phyloP scores from a whole-genome alignment of 2,797 vertebrate genomes.

The Semotilus atromaculatus region DNA sequence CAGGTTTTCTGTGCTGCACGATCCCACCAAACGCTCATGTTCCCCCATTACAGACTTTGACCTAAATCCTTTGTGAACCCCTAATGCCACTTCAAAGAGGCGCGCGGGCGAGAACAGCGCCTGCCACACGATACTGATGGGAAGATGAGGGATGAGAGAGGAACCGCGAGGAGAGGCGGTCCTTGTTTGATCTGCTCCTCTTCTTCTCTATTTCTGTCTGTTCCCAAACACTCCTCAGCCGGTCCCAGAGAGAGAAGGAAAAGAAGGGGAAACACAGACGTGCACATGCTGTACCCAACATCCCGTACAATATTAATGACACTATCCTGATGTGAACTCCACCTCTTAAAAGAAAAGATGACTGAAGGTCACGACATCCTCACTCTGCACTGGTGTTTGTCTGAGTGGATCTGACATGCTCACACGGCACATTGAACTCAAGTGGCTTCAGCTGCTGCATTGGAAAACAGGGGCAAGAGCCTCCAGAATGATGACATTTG shows the following conservation, averaged over 20 bases:
- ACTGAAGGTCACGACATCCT: constrained; percentile 50
- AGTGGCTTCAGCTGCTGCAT: background rate
- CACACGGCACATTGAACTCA: constrained; percentile 12
- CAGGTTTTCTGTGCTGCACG: constrained; percentile 1
- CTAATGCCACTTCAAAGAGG: constrained; percentile 49
- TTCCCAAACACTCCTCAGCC: constrained; percentile 33
- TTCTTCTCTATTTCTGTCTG: constrained; percentile 42
- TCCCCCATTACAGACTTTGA: constrained; percentile 40
- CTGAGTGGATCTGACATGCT: constrained; percentile 40
- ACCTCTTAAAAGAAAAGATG: constrained; percentile 52
- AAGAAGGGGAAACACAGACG: constrained; percentile 63
- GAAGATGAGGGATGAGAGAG: constrained; percentile 40
- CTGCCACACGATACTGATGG: constrained; percentile 29
- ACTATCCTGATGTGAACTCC: constrained; percentile 43
- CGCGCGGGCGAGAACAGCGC: constrained; percentile 26
- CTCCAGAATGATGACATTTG: constrained; percentile 5
- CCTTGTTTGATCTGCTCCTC: constrained; percentile 46
- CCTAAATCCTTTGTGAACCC: constrained; percentile 39
- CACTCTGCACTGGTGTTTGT: constrained; percentile 35
- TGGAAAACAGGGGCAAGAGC: background rate
- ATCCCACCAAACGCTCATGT: constrained; percentile 11
- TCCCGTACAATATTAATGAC: constrained; percentile 53
- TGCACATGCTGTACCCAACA: constrained; percentile 41
- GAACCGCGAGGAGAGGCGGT: constrained; percentile 12
- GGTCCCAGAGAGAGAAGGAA: constrained; percentile 37